Evolutionary conservation across 2,888 invertebrate genomes (phyloP).

Genomic region (Cyaniris semiargus): DNA sequence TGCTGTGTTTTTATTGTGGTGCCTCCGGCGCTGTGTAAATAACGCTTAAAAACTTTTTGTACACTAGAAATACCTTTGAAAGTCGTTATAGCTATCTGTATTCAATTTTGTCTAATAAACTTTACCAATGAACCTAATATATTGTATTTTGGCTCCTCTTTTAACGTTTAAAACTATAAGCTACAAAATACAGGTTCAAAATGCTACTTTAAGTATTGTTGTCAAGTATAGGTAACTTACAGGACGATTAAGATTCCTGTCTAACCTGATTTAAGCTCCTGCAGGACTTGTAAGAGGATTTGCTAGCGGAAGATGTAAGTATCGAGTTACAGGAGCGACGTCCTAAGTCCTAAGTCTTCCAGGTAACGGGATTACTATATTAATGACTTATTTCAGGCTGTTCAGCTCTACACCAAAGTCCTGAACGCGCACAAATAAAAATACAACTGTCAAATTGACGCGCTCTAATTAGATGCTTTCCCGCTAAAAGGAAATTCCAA

Average conservation of each 20-base stretch:
- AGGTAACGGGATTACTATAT: conserved; percentile 14
- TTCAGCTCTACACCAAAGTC: background rate
- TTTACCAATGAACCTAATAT: too few species aligned
- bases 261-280: conserved; percentile 7
- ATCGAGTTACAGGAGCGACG: conserved; percentile 23
- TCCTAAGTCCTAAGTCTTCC: conserved; percentile 13
- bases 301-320: conserved; percentile 10
- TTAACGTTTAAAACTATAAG: too few species aligned
- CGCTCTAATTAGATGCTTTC: background rate
- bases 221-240: background rate
- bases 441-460: background rate
- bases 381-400: background rate
- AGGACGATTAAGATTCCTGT: conserved; percentile 6
- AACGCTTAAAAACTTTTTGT: conserved; percentile 7
- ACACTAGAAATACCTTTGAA: background rate
- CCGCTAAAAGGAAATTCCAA: too few species aligned
- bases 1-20: conserved; percentile 1
- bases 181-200: background rate
- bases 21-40: background rate
- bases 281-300: conserved; percentile 22
- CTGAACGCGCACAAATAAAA: background rate
- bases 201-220: background rate
- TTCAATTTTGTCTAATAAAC: background rate
- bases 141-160: too few species aligned
- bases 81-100: background rate